These are phyloP conservation scores for Proctacanthus coquilletti DNA, from an alignment of 1,140 invertebrate species.

Conservation along the genomic window DNA sequence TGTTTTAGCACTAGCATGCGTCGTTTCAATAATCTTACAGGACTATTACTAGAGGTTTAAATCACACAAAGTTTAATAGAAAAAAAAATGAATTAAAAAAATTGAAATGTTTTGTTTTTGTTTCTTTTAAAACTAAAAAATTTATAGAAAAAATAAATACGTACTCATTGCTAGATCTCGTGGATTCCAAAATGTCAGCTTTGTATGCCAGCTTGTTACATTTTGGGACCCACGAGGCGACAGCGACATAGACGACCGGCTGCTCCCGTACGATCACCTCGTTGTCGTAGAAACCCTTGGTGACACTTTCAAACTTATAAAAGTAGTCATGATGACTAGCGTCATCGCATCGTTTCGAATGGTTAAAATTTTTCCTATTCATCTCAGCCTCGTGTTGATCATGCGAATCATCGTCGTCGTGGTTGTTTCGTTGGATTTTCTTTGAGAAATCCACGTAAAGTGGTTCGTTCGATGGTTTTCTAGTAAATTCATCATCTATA, in stretches of 20 bases:
- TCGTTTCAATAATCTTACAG: too few species aligned
- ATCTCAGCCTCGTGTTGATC: constrained; percentile 3
- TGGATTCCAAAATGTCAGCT: constrained; percentile 23
- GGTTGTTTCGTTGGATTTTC: constrained; percentile 11
- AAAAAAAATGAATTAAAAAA: too few species aligned
- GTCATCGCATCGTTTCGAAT: background rate
- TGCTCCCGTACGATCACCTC: constrained; percentile 14
- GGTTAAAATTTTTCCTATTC: background rate
- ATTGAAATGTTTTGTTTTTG: too few species aligned
- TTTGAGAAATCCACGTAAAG: constrained; percentile 29
- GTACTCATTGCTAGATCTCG: constrained; percentile 26
- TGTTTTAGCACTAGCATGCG: too few species aligned
- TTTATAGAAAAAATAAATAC: too few species aligned
- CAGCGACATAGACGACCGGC: constrained; percentile 37
- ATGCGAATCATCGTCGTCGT: constrained; percentile 8
- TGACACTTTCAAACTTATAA: background rate
- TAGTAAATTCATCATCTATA: constrained; percentile 21
- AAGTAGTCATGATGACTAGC: background rate
- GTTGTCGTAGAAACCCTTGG: background rate
- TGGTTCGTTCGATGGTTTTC: constrained; percentile 24
- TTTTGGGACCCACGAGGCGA: constrained; percentile 43
- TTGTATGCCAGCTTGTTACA: constrained; percentile 31
- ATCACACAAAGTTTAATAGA: too few species aligned
- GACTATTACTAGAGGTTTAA: too few species aligned
- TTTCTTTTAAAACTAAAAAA: too few species aligned